Evolutionary conservation across 2,888 invertebrate genomes (phyloP), one percentile per base, ranked within the genome.

Genomic region (Caradrina clavipalpis): DNA sequence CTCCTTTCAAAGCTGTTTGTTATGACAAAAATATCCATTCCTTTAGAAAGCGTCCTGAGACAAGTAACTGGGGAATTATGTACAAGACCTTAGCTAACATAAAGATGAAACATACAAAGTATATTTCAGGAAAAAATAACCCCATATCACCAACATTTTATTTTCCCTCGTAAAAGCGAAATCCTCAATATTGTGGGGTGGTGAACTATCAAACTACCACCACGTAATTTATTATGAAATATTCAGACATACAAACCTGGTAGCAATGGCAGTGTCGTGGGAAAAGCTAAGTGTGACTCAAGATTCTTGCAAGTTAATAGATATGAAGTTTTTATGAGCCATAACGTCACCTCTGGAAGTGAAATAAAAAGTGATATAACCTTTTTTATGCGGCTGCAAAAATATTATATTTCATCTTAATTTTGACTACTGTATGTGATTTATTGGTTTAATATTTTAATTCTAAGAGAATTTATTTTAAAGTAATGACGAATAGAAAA

Each of bases 311-410:
- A 89, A 89, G 87, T 92, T 90, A 91, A 92, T 91, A 92, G 90
- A 91, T 91, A 91, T 90, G 88, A 89, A 90, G 87, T 87, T 90
- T 92, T 92, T 91, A 92, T 89, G 91, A 86, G 80, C 87, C 87
- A 91, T 91, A 90, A 91, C 88, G 88, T 90, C 88, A 90, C 89
- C 88, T 90, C 83, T 82, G 85, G 86, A 89, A 91, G 88, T 89
- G 88, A 88, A 91, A 92, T 91, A 91, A 91, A 91, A 82, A 91
- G 86, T 87, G 87, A 89, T 88, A 88, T 86, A 71, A 83, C 73
- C 63, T 84, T 89, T 89, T 89, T 89, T 90, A 90, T 89, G 81
- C 85, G 84, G 80, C 81, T 84, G 81, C 77, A 74, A 83, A 85
- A 86, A 84, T 83, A 82, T 80, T 74, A 83, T 83, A 83, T 79